phyloP scores from a whole-genome alignment of 2,113 vertebrate genomes.

The Eulemur macaco region DNA sequence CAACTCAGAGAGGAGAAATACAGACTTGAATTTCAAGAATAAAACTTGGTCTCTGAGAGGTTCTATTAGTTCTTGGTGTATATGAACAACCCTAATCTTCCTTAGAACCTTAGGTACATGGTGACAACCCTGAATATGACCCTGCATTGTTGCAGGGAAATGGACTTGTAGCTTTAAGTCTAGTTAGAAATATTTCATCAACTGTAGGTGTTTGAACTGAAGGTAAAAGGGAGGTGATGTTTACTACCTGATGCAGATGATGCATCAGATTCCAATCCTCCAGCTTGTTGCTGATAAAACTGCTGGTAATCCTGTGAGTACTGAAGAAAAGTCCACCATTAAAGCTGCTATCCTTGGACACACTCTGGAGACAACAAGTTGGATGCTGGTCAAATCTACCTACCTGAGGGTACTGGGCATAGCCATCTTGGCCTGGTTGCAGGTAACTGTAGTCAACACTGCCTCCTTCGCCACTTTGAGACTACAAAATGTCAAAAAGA shows the following conservation, averaged over 20 bases:
- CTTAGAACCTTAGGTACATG: background rate
- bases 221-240: background rate
- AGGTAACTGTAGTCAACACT: conserved; percentile 92
- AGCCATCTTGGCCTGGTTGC: conserved; percentile 92
- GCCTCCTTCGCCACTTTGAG: conserved; percentile 91
- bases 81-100: background rate
- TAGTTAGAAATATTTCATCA: conserved; percentile 25
- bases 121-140: background rate
- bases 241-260: conserved; percentile 85
- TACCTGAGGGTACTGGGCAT: conserved; percentile 91
- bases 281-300: conserved; percentile 90
- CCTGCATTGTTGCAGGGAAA: background rate
- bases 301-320: conserved; percentile 93
- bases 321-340: conserved; percentile 60
- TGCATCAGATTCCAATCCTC: conserved; percentile 87
- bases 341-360: conserved; percentile 11
- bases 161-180: background rate
- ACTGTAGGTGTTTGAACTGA: background rate
- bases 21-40: background rate
- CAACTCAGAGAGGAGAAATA: background rate
- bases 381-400: conserved; percentile 40
- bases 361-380: background rate
- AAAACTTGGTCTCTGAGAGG: background rate
- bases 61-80: background rate
- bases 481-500: conserved; percentile 80